phyloP scores from a whole-genome alignment of 1,140 invertebrate species.

The Drosophila kanapiae region DNA sequence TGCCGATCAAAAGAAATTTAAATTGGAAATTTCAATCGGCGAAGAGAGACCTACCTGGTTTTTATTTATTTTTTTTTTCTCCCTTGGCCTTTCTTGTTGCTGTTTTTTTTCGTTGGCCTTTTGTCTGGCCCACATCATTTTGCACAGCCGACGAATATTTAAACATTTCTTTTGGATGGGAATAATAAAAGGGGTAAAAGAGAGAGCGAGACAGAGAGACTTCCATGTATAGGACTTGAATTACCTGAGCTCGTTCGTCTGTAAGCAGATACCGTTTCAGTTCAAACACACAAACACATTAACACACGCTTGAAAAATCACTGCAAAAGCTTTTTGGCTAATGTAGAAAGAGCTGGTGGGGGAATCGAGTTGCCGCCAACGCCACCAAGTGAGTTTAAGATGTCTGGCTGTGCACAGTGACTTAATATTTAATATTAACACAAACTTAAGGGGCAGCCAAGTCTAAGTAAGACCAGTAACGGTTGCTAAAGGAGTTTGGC shows the following conservation, averaged over 20 bases:
- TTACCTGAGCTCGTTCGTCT: conserved; percentile 73
- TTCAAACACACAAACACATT: conserved; percentile 30
- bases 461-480: too few species aligned
- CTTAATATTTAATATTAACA: conserved; percentile 1
- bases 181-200: conserved; percentile 1
- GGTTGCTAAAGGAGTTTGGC: too few species aligned
- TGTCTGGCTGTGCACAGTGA: not conserved
- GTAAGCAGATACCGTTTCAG: conserved; percentile 75
- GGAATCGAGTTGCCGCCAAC: conserved; percentile 41
- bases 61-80: conserved; percentile 8
- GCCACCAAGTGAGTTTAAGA: conserved; percentile 4
- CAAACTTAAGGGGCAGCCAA: not conserved
- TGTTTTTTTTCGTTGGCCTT: conserved; percentile 16
- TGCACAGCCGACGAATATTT: conserved; percentile 7
- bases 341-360: conserved; percentile 15
- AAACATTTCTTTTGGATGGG: conserved; percentile 16
- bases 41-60: conserved; percentile 61
- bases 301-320: conserved; percentile 34
- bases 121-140: conserved; percentile 70
- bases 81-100: not conserved
- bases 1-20: conserved; percentile 62
- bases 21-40: conserved; percentile 63
- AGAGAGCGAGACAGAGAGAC: conserved; percentile 30
- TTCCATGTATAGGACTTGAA: conserved; percentile 72
- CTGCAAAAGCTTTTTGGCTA: conserved; percentile 44